A percentile compares a stretch with the other conserved stretches of the same genome.
Conservation (phyloP, 1,140 invertebrate genomes). For the Chironomus striatipennis region DNA sequence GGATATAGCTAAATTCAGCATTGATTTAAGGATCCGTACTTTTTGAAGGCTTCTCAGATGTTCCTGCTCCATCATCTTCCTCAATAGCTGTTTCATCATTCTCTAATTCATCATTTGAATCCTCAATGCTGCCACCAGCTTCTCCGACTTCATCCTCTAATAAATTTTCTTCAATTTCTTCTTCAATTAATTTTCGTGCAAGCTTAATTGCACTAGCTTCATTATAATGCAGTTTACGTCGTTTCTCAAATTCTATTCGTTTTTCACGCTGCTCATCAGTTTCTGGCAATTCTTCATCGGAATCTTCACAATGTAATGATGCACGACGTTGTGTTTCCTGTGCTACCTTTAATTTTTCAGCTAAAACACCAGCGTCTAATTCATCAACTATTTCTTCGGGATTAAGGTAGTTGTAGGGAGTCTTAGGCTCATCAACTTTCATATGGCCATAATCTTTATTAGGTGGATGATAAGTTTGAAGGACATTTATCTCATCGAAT, state of each 20-base stretch:
- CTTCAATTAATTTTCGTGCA: constrained; percentile 77
- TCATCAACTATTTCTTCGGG: constrained; percentile 62
- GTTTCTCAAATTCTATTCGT: constrained; percentile 74
- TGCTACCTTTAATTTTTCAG: constrained; percentile 51
- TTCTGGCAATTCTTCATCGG: constrained; percentile 19
- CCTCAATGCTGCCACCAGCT: neutral
- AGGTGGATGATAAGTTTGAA: constrained; percentile 93
- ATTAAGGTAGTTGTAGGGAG: constrained; percentile 80
- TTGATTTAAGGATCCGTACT: neutral
- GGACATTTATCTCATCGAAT: constrained; percentile 99
- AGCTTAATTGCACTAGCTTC: constrained; percentile 91
- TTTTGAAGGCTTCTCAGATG: neutral
- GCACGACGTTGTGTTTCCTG: constrained; percentile 19
- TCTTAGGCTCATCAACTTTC: constrained; percentile 98
- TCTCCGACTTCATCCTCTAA: constrained; percentile 43
- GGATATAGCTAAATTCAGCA: no score
- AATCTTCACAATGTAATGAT: constrained; percentile 25
- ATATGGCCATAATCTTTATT: constrained; percentile 99
- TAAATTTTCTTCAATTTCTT: constrained; percentile 80
- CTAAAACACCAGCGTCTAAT: constrained; percentile 66
- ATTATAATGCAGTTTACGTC: constrained; percentile 94
- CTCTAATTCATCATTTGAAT: constrained; percentile 14
- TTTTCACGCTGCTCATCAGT: constrained; percentile 42
- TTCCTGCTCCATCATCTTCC: neutral
- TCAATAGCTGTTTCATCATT: neutral